Evolutionary conservation across 2,888 invertebrate genomes (phyloP), one percentile per base, ranked within the genome.

Genomic region (Spodoptera picta): DNA sequence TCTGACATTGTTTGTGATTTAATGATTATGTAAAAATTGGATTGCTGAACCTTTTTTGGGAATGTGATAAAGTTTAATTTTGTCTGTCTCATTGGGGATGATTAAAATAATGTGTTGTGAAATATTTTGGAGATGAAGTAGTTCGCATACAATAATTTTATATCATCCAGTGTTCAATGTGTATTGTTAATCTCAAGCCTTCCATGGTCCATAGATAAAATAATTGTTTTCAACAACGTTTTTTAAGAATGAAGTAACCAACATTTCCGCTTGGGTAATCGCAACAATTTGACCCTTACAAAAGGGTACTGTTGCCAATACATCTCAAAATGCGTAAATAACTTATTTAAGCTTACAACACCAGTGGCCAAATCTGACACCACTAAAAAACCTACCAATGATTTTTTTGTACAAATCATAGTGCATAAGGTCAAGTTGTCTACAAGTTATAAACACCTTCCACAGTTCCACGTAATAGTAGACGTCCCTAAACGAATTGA

Each of bases 401-500:
- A 11, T 43, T 68, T 42, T 14, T 61, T 53, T 49, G 31, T 53
- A 45, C 31, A 50, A 43, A 44, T 48, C 14, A 11, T 42, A 56
- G 41, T 65, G 48, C 56, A 44, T 60, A 49, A 60, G 55, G 60
- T 62, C 47, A 53, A 11, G 62, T 48, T 65, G 57, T 53, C 52
- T 36, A 64, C 42, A 41, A 65, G 4, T 55, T 70, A 69, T 54
- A 61, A 44, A 65, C 69, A 55, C 59, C 59, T 41, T 59, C n/a
- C 46, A 71, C 50, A 60, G 31, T 3, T 53, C 43, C 4, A 61
- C 24, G 43, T 60, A 61, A 69, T 9, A 59, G 7, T 12, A 23
- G 58, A 72, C 65, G 68, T 69, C 68, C 60, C 58, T 24, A 52
- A 64, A 54, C 67, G 54, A 60, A 71, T 71, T 70, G 65, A 75